Evolutionary conservation across 2,888 invertebrate species (phyloP).

Genomic region (Danaus chrysippus): DNA sequence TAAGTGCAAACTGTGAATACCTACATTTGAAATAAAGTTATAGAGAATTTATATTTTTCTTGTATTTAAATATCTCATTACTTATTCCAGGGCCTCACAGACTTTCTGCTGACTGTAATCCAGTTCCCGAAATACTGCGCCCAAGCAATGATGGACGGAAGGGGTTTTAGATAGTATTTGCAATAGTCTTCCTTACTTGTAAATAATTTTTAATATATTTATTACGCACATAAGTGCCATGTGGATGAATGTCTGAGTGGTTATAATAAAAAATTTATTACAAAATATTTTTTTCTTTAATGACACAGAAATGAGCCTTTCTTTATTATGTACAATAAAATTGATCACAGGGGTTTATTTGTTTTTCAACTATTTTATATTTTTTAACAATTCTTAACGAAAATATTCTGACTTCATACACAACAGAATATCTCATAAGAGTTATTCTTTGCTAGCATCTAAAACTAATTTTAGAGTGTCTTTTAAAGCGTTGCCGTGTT

Average conservation of each 20-base stretch:
- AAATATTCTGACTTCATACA: too few relatives aligned
- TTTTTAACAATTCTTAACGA: too few relatives aligned
- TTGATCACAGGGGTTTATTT: too few relatives aligned
- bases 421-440: background rate
- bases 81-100: conserved; percentile 81
- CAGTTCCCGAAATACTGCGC: conserved; percentile 87
- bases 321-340: too few relatives aligned
- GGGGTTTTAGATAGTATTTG: conserved; percentile 51
- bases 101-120: conserved; percentile 81
- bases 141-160: conserved; percentile 83
- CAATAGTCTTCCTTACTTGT: conserved; percentile 12
- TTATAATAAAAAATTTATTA: background rate
- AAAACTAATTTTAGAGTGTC: conserved; percentile 26
- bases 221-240: background rate
- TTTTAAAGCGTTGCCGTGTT: conserved; percentile 37
- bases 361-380: too few relatives aligned
- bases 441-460: conserved; percentile 16
- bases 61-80: conserved; percentile 12
- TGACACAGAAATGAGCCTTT: too few relatives aligned
- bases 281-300: background rate
- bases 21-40: background rate
- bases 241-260: background rate
- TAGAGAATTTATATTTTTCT: background rate
- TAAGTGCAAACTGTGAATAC: background rate
- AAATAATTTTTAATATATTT: conserved; percentile 11